These are phyloP conservation scores for Macrotus californicus DNA, from an alignment of 2,113 vertebrate genomes.

Conservation along the genomic window DNA sequence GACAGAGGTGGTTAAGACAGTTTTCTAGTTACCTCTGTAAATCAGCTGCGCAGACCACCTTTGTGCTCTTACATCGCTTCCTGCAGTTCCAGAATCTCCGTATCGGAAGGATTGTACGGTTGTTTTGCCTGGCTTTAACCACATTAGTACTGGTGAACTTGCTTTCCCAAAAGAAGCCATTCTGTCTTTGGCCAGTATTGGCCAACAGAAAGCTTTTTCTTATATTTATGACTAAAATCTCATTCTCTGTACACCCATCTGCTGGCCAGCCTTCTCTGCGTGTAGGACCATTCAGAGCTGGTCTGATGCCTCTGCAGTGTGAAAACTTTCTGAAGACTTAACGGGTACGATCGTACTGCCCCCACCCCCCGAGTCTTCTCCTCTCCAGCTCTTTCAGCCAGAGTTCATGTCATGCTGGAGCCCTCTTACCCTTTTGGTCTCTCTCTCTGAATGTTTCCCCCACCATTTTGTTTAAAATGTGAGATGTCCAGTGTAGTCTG, in stretches of 20 bases:
- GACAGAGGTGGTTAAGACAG: not conserved
- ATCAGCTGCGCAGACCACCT: not conserved
- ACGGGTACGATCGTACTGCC: no score
- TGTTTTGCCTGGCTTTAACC: no score
- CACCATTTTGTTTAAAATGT: not conserved
- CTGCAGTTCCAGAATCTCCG: not conserved
- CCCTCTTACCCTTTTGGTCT: not conserved
- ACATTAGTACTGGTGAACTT: not conserved
- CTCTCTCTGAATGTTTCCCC: not conserved
- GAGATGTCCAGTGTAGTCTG: not conserved
- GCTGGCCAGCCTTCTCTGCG: not conserved
- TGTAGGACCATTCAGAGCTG: not conserved
- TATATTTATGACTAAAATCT: not conserved
- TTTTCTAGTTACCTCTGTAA: not conserved
- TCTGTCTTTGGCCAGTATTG: not conserved
- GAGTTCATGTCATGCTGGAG: no score
- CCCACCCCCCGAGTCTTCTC: no score
- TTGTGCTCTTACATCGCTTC: not conserved
- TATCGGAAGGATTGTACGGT: rapidly evolving
- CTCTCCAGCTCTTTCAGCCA: not conserved
- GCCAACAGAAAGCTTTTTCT: not conserved
- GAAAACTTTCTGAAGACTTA: not conserved
- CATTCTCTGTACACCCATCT: rapidly evolving
- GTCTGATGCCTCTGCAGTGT: rapidly evolving
- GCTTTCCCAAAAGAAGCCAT: not conserved